Base-by-base conservation (phyloP, 2,888 invertebrate species). In the Drosophila neonasuta region DNA sequence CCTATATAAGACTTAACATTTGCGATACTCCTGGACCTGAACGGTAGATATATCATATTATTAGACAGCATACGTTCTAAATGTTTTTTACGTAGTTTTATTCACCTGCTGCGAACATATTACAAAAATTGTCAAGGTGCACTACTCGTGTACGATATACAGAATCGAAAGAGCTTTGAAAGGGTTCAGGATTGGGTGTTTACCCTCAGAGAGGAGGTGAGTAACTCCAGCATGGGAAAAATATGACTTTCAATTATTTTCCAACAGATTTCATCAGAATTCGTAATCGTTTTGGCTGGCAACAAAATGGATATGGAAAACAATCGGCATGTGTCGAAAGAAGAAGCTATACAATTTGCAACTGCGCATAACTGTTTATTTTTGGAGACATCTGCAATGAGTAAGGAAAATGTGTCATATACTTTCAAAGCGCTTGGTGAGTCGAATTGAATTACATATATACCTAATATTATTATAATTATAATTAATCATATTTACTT, bases 121-220 rank as follows among this genome's bases (percentile, higher is more conserved):
- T 70, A 74, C 15, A 36, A 9, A 0, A 11, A 10, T 17, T 63
- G 57, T 30, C 8, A 36, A 1, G 83, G 62, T 0, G 78, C 66
- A 34, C 5, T 80, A 8, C n/a, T 79, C 41, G 71, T 71, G 0
- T 79, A 71, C 9, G 78, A 80, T 24, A 68, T 79, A 36, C 69
- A 71, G 17, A 24, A 64, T 30, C 59, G 61, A 0, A 4, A 55
- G 2, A 77, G 63, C 24, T 79, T 36, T 13, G 11, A 41, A 0
- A 29, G 45, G 0, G 83, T 65, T 2, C 48, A 58, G 36, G 5
- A 58, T 0, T 80, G 69, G 74, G 49, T 74, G 5, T 1, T 24
- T 0, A 5, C 9, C 0, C 57, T 82, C 5, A 55, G 52, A 7
- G 13, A 60, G 13, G 17, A 10, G 36, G 77, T 77, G 32, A 45